Conservation (phyloP, 2,797 vertebrate genomes). For the Bufotes viridis region DNA sequence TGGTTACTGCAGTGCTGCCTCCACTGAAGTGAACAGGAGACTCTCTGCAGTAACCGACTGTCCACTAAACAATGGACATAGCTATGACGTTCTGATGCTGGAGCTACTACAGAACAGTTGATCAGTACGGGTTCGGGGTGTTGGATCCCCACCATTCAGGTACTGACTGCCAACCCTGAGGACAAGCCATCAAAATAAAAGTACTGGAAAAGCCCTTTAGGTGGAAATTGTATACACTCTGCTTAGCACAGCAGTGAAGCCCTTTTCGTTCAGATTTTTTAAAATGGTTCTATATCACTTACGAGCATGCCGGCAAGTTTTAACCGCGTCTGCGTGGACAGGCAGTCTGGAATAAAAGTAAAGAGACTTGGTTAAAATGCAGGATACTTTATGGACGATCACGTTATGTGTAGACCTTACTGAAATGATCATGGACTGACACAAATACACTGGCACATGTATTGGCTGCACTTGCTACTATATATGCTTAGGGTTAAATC, state of each 20-base stretch:
- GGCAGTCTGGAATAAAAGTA: slow-evolving; percentile 79
- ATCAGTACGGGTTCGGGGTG: no score
- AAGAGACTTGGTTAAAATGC: neutral
- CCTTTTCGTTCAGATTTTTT: neutral
- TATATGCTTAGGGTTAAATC: neutral
- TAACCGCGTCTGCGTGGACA: slow-evolving; percentile 83
- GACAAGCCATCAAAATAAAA: no score
- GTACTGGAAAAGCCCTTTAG: no score
- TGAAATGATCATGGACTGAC: neutral
- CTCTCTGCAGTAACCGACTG: no score
- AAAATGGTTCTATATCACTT: slow-evolving; percentile 68
- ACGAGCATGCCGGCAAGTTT: slow-evolving; percentile 93
- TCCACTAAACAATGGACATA: no score
- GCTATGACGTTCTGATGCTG: no score
- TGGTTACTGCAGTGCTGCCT: no score
- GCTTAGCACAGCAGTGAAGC: neutral
- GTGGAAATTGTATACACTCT: neutral
- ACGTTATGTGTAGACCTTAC: neutral
- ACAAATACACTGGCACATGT: neutral
- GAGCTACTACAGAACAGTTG: no score
- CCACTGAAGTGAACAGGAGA: no score
- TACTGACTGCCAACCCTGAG: no score
- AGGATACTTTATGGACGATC: neutral
- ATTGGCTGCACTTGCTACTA: neutral
- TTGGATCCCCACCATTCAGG: no score